Evolutionary conservation across 2,888 invertebrate species (phyloP).

Genomic region (Masnerella sp.): DNA sequence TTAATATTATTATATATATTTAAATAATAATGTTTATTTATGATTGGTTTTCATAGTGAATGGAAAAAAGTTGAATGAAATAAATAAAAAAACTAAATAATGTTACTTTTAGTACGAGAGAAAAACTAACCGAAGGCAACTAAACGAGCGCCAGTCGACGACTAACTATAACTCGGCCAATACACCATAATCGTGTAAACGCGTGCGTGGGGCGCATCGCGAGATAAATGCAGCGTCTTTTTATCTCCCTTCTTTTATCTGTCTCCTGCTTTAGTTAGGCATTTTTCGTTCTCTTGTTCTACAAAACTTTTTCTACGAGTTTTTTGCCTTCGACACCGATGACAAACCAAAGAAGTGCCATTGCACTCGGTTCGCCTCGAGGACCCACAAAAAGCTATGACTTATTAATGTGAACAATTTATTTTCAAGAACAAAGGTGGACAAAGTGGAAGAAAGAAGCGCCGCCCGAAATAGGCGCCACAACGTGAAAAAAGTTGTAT

Average conservation of each 20-base stretch:
- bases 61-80: constrained; percentile 3
- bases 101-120: not conserved
- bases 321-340: constrained; percentile 5
- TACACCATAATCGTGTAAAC: constrained; percentile 55
- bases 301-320: constrained; percentile 9
- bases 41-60: too few relatives aligned
- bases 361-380: constrained; percentile 10
- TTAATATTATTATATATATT: too few relatives aligned
- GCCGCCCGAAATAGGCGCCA: constrained; percentile 6
- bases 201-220: constrained; percentile 66
- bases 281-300: constrained; percentile 51
- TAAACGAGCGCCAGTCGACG: constrained; percentile 32
- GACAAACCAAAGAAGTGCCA: constrained; percentile 31
- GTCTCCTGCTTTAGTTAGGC: constrained; percentile 51
- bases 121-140: constrained; percentile 22
- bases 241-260: constrained; percentile 52
- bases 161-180: constrained; percentile 56
- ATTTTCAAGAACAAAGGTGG: not conserved
- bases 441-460: constrained; percentile 1
- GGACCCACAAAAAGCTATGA: not conserved
- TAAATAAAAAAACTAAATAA: constrained; percentile 19
- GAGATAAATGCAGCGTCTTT: constrained; percentile 56
- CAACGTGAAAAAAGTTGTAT: constrained; percentile 3
- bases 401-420: too few relatives aligned
- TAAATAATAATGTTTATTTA: too few relatives aligned